Evolutionary conservation across 2,113 vertebrate species (phyloP).

Genomic region (Odocoileus hemionus): DNA sequence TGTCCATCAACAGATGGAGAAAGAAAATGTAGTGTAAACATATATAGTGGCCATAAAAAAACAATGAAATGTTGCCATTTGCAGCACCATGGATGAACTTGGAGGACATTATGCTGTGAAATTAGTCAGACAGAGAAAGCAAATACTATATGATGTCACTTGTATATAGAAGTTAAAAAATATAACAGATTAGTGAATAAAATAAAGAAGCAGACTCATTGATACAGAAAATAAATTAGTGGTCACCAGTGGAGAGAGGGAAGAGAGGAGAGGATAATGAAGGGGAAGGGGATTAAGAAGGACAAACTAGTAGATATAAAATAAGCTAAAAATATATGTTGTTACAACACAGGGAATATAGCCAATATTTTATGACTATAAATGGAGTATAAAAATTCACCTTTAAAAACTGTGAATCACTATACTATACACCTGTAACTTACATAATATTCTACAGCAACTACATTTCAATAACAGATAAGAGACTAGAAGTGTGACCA

Average conservation of each 20-base stretch:
- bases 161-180: neutral
- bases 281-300: neutral
- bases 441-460: neutral
- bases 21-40: neutral
- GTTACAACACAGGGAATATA: neutral
- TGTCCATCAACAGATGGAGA: neutral
- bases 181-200: neutral
- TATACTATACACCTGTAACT: neutral
- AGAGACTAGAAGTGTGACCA: neutral
- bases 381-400: neutral
- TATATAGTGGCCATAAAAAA: neutral
- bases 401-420: neutral
- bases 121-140: neutral
- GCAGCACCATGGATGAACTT: neutral
- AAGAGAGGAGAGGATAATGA: neutral
- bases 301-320: neutral
- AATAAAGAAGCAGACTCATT: neutral
- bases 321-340: neutral
- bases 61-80: neutral
- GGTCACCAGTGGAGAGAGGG: neutral
- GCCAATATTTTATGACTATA: neutral
- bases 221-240: neutral
- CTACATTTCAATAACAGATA: neutral
- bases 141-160: neutral
- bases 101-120: neutral